Conservation (phyloP, 2,113 vertebrate species). For the Azemiops feae region DNA sequence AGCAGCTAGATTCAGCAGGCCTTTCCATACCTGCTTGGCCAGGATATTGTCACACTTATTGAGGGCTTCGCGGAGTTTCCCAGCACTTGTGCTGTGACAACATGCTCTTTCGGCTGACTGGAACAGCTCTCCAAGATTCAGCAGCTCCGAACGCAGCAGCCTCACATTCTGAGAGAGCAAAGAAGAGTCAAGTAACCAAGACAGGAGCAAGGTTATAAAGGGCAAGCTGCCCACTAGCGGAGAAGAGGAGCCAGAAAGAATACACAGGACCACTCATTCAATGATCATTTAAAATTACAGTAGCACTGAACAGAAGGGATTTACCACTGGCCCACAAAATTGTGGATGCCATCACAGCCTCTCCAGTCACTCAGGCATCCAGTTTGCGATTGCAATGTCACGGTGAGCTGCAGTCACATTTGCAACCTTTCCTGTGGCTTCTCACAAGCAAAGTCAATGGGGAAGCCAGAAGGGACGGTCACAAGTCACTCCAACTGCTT, state of each 20-base stretch:
- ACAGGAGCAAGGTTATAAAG: background rate
- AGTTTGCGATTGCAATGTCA: background rate
- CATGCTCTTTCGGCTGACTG: conserved; percentile 89
- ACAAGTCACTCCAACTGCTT: background rate
- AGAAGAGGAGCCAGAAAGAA: background rate
- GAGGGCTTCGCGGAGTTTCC: conserved; percentile 81
- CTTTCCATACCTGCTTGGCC: conserved; percentile 81
- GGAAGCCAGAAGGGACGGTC: background rate
- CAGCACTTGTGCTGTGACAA: conserved; percentile 89
- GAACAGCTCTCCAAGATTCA: conserved; percentile 77
- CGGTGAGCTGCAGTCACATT: background rate
- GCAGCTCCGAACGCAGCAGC: conserved; percentile 80
- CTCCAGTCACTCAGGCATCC: background rate
- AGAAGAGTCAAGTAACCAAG: background rate
- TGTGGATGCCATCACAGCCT: background rate
- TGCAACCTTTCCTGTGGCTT: background rate
- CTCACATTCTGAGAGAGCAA: conserved; percentile 78
- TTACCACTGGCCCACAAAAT: background rate
- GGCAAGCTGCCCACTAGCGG: background rate
- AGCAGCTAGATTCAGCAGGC: background rate
- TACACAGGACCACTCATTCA: background rate
- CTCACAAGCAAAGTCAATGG: background rate
- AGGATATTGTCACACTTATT: conserved; percentile 81
- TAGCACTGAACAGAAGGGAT: background rate
- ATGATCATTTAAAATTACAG: background rate